Conservation (phyloP, 2,888 invertebrate genomes). For the Gisinianus flammeolus region DNA sequence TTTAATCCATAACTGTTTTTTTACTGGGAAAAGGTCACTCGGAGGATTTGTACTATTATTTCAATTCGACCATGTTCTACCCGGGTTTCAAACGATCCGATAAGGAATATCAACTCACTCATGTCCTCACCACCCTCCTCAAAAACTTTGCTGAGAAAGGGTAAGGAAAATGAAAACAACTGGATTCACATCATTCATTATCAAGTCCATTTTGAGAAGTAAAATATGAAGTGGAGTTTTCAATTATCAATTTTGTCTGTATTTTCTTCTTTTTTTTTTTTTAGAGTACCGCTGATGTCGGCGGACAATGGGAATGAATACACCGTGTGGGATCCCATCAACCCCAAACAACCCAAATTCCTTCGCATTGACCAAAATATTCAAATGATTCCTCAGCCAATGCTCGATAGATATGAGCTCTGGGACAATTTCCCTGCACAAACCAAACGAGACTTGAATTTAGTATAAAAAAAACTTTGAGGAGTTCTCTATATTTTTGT, state of each 20-base stretch:
- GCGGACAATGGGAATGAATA: slow-evolving; percentile 42
- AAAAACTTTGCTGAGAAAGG: slow-evolving; percentile 38
- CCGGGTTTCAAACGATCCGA: slow-evolving; percentile 47
- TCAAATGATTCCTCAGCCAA: slow-evolving; percentile 41
- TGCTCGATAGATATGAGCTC: slow-evolving; percentile 22
- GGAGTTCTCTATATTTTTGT: too few species aligned
- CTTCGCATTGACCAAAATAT: slow-evolving; percentile 42
- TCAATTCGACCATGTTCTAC: slow-evolving; percentile 45
- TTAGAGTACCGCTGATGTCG: slow-evolving; percentile 50
- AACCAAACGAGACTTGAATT: slow-evolving; percentile 3
- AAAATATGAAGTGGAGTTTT: too few species aligned
- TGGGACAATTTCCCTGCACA: slow-evolving; percentile 32
- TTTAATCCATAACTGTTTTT: too few species aligned
- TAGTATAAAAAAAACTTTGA: background rate
- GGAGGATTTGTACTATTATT: slow-evolving; percentile 48
- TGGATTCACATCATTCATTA: background rate
- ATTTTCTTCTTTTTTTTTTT: too few species aligned
- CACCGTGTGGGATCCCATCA: slow-evolving; percentile 50
- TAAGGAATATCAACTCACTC: slow-evolving; percentile 34
- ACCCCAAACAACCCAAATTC: slow-evolving; percentile 38
- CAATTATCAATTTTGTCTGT: too few species aligned
- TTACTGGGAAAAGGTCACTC: slow-evolving; percentile 36
- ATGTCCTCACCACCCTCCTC: slow-evolving; percentile 35
- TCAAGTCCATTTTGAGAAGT: background rate
- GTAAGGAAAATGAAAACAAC: slow-evolving; percentile 12